Evolutionary conservation across 1,140 invertebrate species (phyloP).

Genomic region (Nylanderia fulva): DNA sequence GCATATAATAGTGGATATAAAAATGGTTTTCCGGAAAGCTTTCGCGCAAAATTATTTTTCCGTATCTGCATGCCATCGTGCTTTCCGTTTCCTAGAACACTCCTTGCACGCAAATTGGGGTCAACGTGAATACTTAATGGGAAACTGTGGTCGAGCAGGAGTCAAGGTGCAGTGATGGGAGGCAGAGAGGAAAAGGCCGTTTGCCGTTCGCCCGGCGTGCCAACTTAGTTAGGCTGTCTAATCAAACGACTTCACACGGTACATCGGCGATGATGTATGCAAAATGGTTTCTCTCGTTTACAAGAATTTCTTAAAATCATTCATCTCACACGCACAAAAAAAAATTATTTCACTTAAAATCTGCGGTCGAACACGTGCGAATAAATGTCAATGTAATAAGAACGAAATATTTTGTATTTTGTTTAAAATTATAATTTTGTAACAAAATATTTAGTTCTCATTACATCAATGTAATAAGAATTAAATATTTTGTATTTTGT

Average conservation of each 20-base stretch:
- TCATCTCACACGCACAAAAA: neutral
- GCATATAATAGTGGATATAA: conserved; percentile 12
- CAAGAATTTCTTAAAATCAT: conserved; percentile 38
- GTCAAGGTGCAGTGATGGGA: conserved; percentile 82
- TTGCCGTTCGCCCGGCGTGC: conserved; percentile 82
- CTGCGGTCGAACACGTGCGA: too few species aligned
- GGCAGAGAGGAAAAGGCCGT: conserved; percentile 83
- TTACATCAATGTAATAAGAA: too few species aligned
- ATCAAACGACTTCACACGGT: conserved; percentile 76
- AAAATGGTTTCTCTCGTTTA: conserved; percentile 57
- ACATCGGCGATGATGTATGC: conserved; percentile 59
- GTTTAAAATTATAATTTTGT: too few species aligned
- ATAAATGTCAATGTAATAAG: too few species aligned
- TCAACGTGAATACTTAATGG: conserved; percentile 83
- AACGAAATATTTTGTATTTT: too few species aligned
- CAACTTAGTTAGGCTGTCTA: conserved; percentile 83
- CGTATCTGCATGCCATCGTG: conserved; percentile 66
- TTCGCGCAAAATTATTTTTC: conserved; percentile 55
- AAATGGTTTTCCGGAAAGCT: conserved; percentile 46
- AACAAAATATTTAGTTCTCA: too few species aligned
- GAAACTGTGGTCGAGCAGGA: conserved; percentile 81
- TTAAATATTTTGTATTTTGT: too few species aligned
- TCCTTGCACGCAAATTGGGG: conserved; percentile 84
- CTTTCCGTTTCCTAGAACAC: conserved; percentile 80
- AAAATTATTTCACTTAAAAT: too few species aligned